Conservation (phyloP, 2,888 invertebrate genomes). For the Brassicogethes aeneus region DNA sequence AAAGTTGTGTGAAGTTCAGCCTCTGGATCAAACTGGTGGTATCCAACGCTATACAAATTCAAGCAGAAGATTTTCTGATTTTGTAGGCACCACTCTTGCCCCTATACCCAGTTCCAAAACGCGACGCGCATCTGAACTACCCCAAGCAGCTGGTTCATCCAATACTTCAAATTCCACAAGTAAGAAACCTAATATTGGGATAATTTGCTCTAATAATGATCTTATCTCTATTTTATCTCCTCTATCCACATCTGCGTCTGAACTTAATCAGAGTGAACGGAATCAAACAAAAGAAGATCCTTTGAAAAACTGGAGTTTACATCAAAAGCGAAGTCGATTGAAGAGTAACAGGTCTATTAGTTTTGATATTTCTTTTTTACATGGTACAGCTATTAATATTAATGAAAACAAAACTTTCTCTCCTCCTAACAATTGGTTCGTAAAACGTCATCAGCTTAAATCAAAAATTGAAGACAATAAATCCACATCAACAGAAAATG, state of each 20-base stretch:
- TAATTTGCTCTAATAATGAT: slow-evolving; percentile 75
- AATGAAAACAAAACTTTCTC: slow-evolving; percentile 21
- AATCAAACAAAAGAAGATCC: slow-evolving; percentile 17
- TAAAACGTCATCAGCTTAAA: slow-evolving; percentile 66
- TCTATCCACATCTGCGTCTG: slow-evolving; percentile 72
- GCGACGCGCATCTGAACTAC: slow-evolving; percentile 68
- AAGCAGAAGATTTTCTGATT: slow-evolving; percentile 63
- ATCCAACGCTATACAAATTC: slow-evolving; percentile 51
- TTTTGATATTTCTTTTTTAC: slow-evolving; percentile 70
- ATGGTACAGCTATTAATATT: slow-evolving; percentile 35
- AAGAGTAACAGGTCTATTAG: slow-evolving; percentile 74
- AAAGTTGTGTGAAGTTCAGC: slow-evolving; percentile 70
- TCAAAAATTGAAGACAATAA: slow-evolving; percentile 7
- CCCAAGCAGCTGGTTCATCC: slow-evolving; percentile 29
- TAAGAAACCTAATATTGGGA: slow-evolving; percentile 44
- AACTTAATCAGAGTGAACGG: slow-evolving; percentile 61
- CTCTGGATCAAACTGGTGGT: slow-evolving; percentile 56
- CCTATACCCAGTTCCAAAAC: slow-evolving; percentile 50
- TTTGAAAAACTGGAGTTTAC: slow-evolving; percentile 15
- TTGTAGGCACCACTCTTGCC: slow-evolving; percentile 52
- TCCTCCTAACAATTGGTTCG: slow-evolving; percentile 63
- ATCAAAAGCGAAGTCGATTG: slow-evolving; percentile 49
- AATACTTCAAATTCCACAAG: slow-evolving; percentile 28
- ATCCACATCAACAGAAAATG: slow-evolving; percentile 10
- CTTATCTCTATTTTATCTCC: slow-evolving; percentile 70